These are phyloP conservation scores for Cydia pomonella DNA, from an alignment of 1,140 invertebrate genomes.

Conservation along the genomic window DNA sequence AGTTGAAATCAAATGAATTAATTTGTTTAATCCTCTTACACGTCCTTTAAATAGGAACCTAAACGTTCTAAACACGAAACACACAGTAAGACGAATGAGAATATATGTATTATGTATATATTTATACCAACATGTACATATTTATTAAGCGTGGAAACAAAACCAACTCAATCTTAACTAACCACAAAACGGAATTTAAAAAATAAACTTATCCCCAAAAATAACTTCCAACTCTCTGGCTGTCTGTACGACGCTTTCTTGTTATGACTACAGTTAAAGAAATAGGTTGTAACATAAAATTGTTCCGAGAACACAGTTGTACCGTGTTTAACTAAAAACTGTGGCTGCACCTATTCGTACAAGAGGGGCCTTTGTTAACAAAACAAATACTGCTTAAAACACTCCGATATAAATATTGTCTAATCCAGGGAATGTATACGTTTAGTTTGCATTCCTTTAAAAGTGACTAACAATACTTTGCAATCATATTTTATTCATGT, in stretches of 20 bases:
- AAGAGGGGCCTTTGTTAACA: constrained; percentile 47
- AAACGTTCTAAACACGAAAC: too few species aligned
- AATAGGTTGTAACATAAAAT: constrained; percentile 52
- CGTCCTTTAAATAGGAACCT: too few species aligned
- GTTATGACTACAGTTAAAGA: constrained; percentile 37
- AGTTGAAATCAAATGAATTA: too few species aligned
- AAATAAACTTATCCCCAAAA: constrained; percentile 10
- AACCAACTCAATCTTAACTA: neutral
- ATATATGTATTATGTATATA: neutral
- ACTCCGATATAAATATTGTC: constrained; percentile 15
- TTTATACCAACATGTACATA: too few species aligned
- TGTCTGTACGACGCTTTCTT: constrained; percentile 15
- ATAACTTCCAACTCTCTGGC: neutral
- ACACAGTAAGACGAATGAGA: neutral
- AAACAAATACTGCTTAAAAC: constrained; percentile 56
- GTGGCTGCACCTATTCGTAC: constrained; percentile 54
- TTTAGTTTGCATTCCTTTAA: neutral
- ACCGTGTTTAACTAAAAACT: constrained; percentile 53
- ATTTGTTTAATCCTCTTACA: too few species aligned
- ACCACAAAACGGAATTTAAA: constrained; percentile 22
- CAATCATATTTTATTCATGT: too few species aligned
- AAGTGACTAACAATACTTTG: neutral
- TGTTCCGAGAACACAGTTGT: constrained; percentile 63
- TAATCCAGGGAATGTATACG: neutral
- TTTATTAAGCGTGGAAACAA: neutral